Base-by-base conservation (phyloP, 2,797 vertebrate species). In the Labroides dimidiatus region DNA sequence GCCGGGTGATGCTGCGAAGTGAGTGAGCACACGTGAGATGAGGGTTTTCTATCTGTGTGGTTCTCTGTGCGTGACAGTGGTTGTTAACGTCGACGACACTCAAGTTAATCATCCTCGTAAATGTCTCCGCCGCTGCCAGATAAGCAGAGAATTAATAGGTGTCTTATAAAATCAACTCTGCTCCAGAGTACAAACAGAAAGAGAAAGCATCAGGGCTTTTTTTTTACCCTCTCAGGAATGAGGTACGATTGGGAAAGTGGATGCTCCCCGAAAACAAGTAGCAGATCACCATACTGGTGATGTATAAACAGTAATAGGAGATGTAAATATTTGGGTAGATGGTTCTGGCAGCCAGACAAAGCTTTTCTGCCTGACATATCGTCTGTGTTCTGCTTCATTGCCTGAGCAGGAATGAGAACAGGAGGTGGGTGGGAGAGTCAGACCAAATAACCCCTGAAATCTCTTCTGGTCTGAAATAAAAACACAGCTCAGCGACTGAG, bases 1-100 rank as follows among this genome's bases (percentile, higher is more conserved):
- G 97, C 78, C 93, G 97, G n/a, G 96, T 97, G 92, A 99, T 98
- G 96, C 95, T 97, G 75, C 86, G 96, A 94, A 98, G 98, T 99
- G 94, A 91, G 97, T 89, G 48, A 93, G 50, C 77, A 47, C 77
- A 71, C 63, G 64, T 41, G 47, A 39, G 48, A 57, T 54, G 36
- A 50, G 48, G 56, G 14, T 37, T 49, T n/a, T 78, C 62, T 69
- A 42, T 82, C 72, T 67, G 65, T 66, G 64, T 67, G 69, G 53
- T 50, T 64, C 23, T 43, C 42, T 36, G 56, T 79, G 77, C 69
- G 71, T 79, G 81, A 74, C 71, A 68, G 36, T 8, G 68, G 48
- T 62, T 82, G 84, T 81, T 89, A 84, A 80, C 69, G 55, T 69
- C 76, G 51, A 62, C 47, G 77, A 83, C 65, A 65, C 78, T 84